Evolutionary conservation across 1,140 invertebrate species (phyloP), one percentile per base, ranked within the genome.

Genomic region (Hycleus phaleratus): DNA sequence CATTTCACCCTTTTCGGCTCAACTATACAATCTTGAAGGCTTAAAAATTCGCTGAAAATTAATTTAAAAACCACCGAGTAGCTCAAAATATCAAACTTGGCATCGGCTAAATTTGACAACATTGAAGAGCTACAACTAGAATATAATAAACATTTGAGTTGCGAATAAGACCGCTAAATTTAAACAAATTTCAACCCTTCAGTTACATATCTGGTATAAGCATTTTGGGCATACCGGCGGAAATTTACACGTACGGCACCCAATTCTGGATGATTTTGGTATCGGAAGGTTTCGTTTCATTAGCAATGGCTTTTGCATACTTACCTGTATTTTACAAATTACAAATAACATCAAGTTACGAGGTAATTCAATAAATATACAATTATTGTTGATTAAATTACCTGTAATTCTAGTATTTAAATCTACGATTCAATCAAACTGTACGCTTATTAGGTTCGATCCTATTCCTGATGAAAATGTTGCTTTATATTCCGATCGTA

Each of bases 151-250:
- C 18, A 18, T 18, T 18, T 18, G 18, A 18, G 18, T 18, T 18
- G 18, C 18, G 18, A 18, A 18, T 18, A 18, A 18, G 2, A 18
- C 18, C 18, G 18, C 18, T 1, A 18, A 32, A 7, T 32, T 4
- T 10, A 7, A 42, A 42, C 40, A 2, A 42, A 42, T 4, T 46
- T 59, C 54, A 9, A 44, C 51, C 51, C 10, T 71, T 70, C 66
- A 91, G 90, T 74, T 95, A 93, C 68, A 87, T 95, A 74, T 95
- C 91, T 1, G 91, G 92, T 10, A 93, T 95, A 49, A 90, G 91
- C 0, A 75, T 96, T n/a, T 77, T 96, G 1, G 93, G 93, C 4
- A 78, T 91, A 1, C 93, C 93, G 0, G 88, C 91, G 0, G 93
- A 97, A 77, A 89, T 95, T 70, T 96, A 96, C 66, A 84, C 86